Percentiles rank a stretch among this genome's conserved stretches.
Evolutionary conservation across 2,113 vertebrate genomes (phyloP).

Genomic region (Oryzias melastigma): DNA sequence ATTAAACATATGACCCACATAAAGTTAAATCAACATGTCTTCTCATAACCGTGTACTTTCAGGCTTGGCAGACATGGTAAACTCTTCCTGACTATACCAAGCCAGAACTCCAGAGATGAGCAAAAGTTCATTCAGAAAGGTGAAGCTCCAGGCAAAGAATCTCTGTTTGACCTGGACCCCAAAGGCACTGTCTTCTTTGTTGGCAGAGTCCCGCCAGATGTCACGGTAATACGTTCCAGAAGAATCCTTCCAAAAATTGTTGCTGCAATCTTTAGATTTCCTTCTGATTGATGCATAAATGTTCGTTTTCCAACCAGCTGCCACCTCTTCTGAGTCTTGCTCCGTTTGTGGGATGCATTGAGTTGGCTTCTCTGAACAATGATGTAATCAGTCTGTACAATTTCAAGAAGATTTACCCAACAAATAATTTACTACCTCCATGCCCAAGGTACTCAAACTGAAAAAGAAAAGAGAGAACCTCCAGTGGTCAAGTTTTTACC

Average conservation of each 20-base stretch:
- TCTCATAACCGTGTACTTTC: conserved; percentile 14
- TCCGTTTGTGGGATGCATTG: conserved; percentile 91
- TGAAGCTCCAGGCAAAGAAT: conserved; percentile 81
- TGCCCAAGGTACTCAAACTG: conserved; percentile 78
- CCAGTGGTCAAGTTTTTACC: background rate
- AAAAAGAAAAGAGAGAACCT: background rate
- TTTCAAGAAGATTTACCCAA: conserved; percentile 85
- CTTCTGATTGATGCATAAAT: background rate
- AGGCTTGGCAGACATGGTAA: conserved; percentile 94
- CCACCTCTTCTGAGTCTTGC: conserved; percentile 88
- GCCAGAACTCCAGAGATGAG: conserved; percentile 86
- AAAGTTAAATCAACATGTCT: no score
- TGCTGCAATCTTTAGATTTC: background rate
- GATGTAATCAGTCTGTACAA: conserved; percentile 95
- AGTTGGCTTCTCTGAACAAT: conserved; percentile 89
- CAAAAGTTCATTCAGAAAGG: conserved; percentile 99
- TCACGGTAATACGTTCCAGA: conserved; percentile 77
- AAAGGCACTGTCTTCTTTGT: conserved; percentile 89
- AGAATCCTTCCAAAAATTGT: background rate
- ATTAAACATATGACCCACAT: no score
- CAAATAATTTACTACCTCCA: conserved; percentile 82
- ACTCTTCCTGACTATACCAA: conserved; percentile 91
- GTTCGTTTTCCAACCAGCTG: conserved; percentile 73
- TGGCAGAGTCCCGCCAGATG: conserved; percentile 85
- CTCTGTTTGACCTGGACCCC: conserved; percentile 87